phyloP scores from a whole-genome alignment of 2,888 invertebrate genomes.

The Erynnis tages region DNA sequence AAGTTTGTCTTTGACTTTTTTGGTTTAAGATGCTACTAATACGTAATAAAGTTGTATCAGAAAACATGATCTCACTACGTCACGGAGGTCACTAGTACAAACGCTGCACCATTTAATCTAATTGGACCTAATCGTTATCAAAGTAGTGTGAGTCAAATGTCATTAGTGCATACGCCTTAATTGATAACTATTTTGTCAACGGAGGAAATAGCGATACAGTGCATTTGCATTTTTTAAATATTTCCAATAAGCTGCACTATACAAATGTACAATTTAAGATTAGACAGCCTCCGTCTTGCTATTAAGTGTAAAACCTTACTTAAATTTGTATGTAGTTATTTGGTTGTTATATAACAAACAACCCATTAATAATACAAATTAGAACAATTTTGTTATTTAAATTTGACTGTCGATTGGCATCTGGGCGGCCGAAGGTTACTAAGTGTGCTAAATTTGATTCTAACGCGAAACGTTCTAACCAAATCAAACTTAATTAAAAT shows the following conservation, averaged over 20 bases:
- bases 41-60: no score
- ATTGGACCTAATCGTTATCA: constrained; percentile 21
- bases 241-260: no score
- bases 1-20: no score
- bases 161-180: constrained; percentile 19
- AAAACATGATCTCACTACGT: neutral
- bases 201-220: neutral
- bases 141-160: constrained; percentile 11
- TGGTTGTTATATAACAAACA: neutral
- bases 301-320: no score
- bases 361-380: constrained; percentile 16
- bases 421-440: constrained; percentile 12
- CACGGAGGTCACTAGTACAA: constrained; percentile 15
- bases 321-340: no score
- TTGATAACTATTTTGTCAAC: constrained; percentile 16
- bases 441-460: constrained; percentile 9
- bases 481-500: constrained; percentile 7
- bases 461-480: neutral
- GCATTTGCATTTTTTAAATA: neutral
- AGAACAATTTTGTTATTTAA: constrained; percentile 26
- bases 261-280: no score
- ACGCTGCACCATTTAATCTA: constrained; percentile 12
- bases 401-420: constrained; percentile 10
- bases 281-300: no score
- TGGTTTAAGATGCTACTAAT: no score